Evolutionary conservation across 2,888 invertebrate genomes (phyloP), one percentile per base, ranked within the genome.

Genomic region (Panzeria rudis): DNA sequence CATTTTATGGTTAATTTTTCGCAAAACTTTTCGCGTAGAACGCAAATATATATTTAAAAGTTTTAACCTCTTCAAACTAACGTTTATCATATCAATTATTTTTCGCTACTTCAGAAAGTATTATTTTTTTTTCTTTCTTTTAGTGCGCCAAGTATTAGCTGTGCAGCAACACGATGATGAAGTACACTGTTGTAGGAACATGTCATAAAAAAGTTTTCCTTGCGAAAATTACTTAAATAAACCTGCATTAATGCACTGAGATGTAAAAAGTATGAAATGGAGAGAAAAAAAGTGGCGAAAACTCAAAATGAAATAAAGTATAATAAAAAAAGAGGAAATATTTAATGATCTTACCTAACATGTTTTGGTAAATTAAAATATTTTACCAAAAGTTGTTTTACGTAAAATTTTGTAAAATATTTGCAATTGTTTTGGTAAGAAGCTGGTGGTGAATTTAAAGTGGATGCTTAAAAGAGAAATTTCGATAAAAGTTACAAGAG

Each of bases 21-120:
- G 23, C 17, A 56, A 38, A 73, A 73, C 25, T 78, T 78, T 75
- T 79, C 69, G 35, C 47, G 68, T n/a, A 75, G 0, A 83, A 83
- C 62, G 38, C 69, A 83, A 79, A 83, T 79, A 69, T 84, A 64
- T 71, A 64, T 79, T 64, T 44, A 62, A 80, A 84, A 80, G 35
- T 84, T 80, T 84, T 61, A 76, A 80, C 75, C 80, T 80, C 59
- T 76, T 80, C 75, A 84, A 84, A 84, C 71, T 76, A 80, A 75
- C 79, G 75, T 80, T 84, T 84, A 84, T 84, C 80, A 80, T 76
- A 76, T 84, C 75, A 84, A 71, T 84, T 79, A 75, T 83, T 79
- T 77, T 75, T 72, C 62, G n/a, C 52, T 71, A 29, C 72, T 32
- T n/a, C 5, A 29, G 29, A 41, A 25, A 52, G 41, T 61, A 38